phyloP scores from a whole-genome alignment of 2,113 vertebrate species.

The Patagioenas fasciata region DNA sequence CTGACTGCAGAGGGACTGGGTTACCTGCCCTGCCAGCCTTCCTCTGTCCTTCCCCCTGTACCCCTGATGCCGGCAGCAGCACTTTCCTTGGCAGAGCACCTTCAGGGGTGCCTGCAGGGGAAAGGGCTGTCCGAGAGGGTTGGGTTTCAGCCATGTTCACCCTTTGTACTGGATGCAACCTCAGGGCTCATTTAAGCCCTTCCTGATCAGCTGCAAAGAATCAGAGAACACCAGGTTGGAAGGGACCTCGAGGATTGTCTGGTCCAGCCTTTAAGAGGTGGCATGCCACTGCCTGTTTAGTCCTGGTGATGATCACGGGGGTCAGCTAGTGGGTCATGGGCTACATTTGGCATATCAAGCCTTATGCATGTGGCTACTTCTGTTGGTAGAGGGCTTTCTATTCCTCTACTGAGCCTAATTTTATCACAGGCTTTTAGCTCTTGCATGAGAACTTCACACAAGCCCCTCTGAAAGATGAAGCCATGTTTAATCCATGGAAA shows the following conservation, averaged over 20 bases:
- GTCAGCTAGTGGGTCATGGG: neutral
- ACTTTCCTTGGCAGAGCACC: neutral
- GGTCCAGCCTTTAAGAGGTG: neutral
- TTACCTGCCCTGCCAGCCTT: neutral
- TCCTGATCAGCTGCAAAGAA: neutral
- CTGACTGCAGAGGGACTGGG: neutral
- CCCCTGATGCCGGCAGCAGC: neutral
- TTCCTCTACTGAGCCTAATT: neutral
- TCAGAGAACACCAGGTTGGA: too few relatives aligned
- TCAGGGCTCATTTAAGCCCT: neutral
- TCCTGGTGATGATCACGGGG: neutral
- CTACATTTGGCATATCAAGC: neutral
- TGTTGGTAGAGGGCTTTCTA: neutral
- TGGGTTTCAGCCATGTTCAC: neutral
- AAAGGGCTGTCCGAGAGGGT: neutral
- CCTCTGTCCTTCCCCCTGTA: rapidly evolving
- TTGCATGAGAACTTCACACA: neutral
- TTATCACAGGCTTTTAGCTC: neutral
- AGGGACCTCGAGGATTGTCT: too few relatives aligned
- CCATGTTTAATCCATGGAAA: neutral
- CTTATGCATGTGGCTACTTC: neutral
- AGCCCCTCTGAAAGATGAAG: neutral
- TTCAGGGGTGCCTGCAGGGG: neutral
- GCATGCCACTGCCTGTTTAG: neutral
- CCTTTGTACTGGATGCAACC: neutral